Percentiles rank a stretch among this genome's conserved stretches.
Evolutionary conservation across 2,797 vertebrate genomes (phyloP).

Genomic region (Parauchenoglanis ngamensis): DNA sequence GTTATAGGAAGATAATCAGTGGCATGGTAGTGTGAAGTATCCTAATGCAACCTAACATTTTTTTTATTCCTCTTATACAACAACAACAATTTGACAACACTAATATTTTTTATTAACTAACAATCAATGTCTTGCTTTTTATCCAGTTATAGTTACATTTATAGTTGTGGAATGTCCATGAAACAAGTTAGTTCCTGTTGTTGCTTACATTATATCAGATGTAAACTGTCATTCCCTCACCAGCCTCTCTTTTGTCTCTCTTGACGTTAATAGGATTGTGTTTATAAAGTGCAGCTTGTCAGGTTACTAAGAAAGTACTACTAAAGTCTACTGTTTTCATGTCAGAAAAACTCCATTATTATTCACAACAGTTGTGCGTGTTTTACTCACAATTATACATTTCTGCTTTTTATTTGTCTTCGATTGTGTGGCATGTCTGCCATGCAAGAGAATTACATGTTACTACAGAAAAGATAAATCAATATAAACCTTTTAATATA

Average conservation of each 20-base stretch:
- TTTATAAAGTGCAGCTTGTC: background rate
- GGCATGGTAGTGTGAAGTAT: background rate
- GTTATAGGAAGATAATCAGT: background rate
- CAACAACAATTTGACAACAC: background rate
- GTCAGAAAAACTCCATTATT: background rate
- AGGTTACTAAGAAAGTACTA: background rate
- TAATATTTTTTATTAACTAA: too few relatives aligned
- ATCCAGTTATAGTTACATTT: background rate
- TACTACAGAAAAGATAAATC: too few relatives aligned
- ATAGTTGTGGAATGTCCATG: background rate
- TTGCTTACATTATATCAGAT: background rate
- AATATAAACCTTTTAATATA: background rate
- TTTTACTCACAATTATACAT: background rate
- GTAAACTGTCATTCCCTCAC: background rate
- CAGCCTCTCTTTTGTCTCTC: background rate
- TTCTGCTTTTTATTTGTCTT: background rate
- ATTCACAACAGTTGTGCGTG: background rate
- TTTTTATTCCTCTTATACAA: background rate
- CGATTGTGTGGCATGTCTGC: background rate
- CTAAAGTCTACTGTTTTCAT: background rate
- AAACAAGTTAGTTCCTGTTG: background rate
- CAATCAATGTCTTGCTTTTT: background rate
- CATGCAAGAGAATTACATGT: background rate
- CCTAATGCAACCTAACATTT: too few relatives aligned
- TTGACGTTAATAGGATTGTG: background rate